These are phyloP conservation scores for Danio albolineatus DNA, from an alignment of 2,797 vertebrate species.

Conservation along the genomic window DNA sequence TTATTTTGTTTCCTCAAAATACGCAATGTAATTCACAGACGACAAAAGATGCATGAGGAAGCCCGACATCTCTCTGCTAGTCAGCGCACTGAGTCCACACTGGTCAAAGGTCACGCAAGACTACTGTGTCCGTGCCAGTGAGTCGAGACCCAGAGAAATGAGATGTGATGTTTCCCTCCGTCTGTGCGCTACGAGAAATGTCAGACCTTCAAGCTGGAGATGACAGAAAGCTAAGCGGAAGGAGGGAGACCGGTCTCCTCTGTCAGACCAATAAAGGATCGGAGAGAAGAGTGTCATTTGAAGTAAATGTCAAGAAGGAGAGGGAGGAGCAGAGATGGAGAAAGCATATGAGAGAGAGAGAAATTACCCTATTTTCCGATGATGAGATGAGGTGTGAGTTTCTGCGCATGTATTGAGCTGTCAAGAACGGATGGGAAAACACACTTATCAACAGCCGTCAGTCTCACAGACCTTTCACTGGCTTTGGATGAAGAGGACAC, in stretches of 20 bases:
- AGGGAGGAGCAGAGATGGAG: constrained; percentile 30
- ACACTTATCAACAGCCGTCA: constrained; percentile 21
- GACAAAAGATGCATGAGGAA: neutral
- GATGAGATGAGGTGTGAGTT: constrained; percentile 33
- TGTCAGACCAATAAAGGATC: constrained; percentile 33
- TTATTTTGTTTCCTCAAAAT: neutral
- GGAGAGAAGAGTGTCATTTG: constrained; percentile 29
- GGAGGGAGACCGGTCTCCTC: constrained; percentile 15
- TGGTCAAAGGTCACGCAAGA: constrained; percentile 33
- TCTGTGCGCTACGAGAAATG: constrained; percentile 26
- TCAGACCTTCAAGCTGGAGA: constrained; percentile 41
- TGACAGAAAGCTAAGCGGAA: constrained; percentile 17
- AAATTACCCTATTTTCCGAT: constrained; percentile 10
- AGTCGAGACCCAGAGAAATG: constrained; percentile 20
- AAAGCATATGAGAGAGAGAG: constrained; percentile 24
- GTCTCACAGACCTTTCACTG: neutral
- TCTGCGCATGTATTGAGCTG: constrained; percentile 37
- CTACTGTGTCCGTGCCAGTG: constrained; percentile 5
- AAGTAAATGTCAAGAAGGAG: constrained; percentile 32
- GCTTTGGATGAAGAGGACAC: neutral
- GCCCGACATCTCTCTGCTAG: neutral
- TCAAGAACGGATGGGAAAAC: constrained; percentile 24
- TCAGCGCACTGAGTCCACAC: constrained; percentile 33
- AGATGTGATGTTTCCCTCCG: constrained; percentile 32
- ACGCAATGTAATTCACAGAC: neutral